phyloP scores from a whole-genome alignment of 2,797 vertebrate species.

The Calcarius lapponicus region DNA sequence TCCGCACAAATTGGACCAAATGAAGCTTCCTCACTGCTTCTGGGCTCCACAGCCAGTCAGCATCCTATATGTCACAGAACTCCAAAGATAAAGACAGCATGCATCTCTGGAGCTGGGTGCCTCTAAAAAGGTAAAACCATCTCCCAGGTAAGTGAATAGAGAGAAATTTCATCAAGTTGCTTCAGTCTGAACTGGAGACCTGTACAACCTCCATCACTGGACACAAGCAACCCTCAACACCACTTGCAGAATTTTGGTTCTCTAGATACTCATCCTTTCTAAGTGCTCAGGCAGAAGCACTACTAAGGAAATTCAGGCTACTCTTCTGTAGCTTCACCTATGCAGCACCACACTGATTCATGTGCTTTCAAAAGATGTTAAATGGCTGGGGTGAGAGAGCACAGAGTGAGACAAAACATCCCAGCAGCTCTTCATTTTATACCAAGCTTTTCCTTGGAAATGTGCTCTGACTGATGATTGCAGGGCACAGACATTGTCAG shows the following conservation, averaged over 20 bases:
- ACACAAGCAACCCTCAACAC: background rate
- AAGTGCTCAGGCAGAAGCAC: background rate
- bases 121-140: background rate
- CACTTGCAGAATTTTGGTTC: background rate
- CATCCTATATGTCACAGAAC: fast-evolving
- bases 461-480: fast-evolving
- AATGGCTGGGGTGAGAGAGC: background rate
- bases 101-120: background rate
- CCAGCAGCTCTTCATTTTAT: background rate
- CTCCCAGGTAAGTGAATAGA: background rate
- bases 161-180: background rate
- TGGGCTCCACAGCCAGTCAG: background rate
- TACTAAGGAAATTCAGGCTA: background rate
- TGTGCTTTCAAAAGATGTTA: background rate
- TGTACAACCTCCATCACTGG: background rate
- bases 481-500: background rate
- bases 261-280: background rate
- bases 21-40: background rate
- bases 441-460: background rate
- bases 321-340: fast-evolving
- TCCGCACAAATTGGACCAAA: background rate
- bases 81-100: background rate
- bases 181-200: background rate
- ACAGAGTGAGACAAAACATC: background rate
- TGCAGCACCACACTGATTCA: background rate